Percentiles rank a stretch among this genome's conserved stretches.
Evolutionary conservation across 2,797 vertebrate genomes (phyloP).

Genomic region (Lophotriccus pileatus): DNA sequence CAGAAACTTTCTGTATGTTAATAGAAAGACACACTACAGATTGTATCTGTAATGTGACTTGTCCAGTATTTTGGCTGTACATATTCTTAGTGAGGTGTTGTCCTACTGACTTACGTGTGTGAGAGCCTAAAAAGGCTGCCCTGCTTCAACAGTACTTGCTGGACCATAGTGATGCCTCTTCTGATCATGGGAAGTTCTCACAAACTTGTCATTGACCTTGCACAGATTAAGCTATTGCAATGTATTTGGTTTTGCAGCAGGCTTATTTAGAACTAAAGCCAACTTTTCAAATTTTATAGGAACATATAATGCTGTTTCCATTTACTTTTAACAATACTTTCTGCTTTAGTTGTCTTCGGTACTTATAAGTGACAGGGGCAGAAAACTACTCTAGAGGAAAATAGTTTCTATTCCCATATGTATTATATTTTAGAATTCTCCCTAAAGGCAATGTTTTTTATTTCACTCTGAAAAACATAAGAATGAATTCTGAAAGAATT

Average conservation of each 20-base stretch:
- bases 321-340: neutral
- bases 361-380: neutral
- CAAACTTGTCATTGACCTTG: neutral
- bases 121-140: neutral
- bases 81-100: too few species aligned
- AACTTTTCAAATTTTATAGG: neutral
- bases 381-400: neutral
- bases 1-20: neutral
- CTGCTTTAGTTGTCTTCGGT: neutral
- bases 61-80: neutral
- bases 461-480: neutral
- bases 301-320: neutral
- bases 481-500: neutral
- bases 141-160: neutral
- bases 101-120: accelerated
- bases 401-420: neutral
- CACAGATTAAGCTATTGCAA: neutral
- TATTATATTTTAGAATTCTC: neutral
- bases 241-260: neutral
- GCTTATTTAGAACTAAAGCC: neutral
- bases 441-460: neutral
- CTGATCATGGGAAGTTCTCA: neutral
- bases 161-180: neutral
- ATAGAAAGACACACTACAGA: neutral
- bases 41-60: neutral